Evolutionary conservation across 2,113 vertebrate species (phyloP).

Genomic region (Seriola rivoliana): DNA sequence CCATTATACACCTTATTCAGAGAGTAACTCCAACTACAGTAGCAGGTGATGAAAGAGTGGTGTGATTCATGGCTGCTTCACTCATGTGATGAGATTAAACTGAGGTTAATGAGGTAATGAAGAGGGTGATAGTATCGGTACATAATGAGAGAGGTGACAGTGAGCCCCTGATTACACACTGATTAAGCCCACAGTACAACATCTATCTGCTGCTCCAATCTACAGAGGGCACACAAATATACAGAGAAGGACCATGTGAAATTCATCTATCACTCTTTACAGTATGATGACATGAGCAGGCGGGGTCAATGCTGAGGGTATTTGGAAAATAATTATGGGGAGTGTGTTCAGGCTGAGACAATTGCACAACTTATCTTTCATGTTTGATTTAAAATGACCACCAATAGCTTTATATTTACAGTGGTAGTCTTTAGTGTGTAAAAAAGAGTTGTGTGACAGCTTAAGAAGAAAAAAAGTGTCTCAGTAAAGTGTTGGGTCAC

Average conservation of each 20-base stretch:
- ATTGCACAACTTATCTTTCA: background rate
- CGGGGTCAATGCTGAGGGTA: background rate
- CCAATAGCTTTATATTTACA: background rate
- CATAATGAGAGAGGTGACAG: slow-evolving; percentile 61
- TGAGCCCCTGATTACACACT: slow-evolving; percentile 74
- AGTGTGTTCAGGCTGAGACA: background rate
- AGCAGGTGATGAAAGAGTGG: slow-evolving; percentile 42
- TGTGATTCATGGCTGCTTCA: slow-evolving; percentile 59
- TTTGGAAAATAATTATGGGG: slow-evolving; percentile 2
- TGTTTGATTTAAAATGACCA: background rate
- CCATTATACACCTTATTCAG: slow-evolving; percentile 2
- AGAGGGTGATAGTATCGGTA: slow-evolving; percentile 63
- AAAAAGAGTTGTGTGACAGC: background rate
- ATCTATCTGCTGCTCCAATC: slow-evolving; percentile 64
- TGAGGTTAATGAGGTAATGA: slow-evolving; percentile 79
- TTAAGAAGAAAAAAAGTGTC: background rate
- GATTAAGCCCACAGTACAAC: slow-evolving; percentile 74
- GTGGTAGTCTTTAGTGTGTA: background rate
- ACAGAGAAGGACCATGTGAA: slow-evolving; percentile 19
- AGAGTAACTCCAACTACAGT: slow-evolving; percentile 24
- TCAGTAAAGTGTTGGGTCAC: too few species aligned
- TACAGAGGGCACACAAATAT: slow-evolving; percentile 20
- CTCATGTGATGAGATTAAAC: slow-evolving; percentile 73
- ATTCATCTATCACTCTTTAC: slow-evolving; percentile 40
- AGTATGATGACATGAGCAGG: slow-evolving; percentile 12